Evolutionary conservation across 2,888 invertebrate species (phyloP), one percentile per base, ranked within the genome.

Genomic region (Meteorus cinctellus): DNA sequence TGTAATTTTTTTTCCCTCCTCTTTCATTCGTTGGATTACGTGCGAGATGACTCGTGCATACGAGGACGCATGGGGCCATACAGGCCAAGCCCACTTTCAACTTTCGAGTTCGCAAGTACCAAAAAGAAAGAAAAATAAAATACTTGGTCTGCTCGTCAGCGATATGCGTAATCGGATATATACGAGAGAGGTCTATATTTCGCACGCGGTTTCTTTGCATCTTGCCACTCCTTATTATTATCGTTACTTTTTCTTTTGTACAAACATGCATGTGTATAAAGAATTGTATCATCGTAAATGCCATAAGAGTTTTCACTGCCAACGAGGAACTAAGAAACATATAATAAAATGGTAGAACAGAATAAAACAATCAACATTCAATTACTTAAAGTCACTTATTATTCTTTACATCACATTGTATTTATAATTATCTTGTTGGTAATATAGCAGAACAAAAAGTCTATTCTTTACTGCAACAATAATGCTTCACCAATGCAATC

Each of bases 161-260:
- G 81, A 81, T 80, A 81, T 81, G 80, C 81, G 78, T 81, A 81
- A 81, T 81, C 81, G 80, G 81, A 81, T 80, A 81, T 81, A 78
- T 76, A 65, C 45, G 19, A 19, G 59, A 36, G 67, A 27, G 45
- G 67, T 67, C 36, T 24, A 45, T 67, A 67, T 19, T 27, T 19
- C 14, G 63, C 63, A 65, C 48, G 31, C 72, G 31, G 29, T 41
- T 60, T 34, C 16, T 62, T 36, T 36, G 34, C 41, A 59, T 45
- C 55, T 60, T 41, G 34, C 31, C 59, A 34, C 60, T n/a, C 41
- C 60, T 60, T 36, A 29, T 51, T 31, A 31, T 48, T 69, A 59
- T 69, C 27, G 16, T 48, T 69, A 14, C 16, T 34, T 63, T n/a
- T 62, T 62, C 63, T 63, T 48, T 62, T 55, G 4, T 19, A 1